A percentile compares a stretch with the other conserved stretches of the same genome.
Conservation (phyloP, 2,797 vertebrate genomes). For the Esox masquinongy region DNA sequence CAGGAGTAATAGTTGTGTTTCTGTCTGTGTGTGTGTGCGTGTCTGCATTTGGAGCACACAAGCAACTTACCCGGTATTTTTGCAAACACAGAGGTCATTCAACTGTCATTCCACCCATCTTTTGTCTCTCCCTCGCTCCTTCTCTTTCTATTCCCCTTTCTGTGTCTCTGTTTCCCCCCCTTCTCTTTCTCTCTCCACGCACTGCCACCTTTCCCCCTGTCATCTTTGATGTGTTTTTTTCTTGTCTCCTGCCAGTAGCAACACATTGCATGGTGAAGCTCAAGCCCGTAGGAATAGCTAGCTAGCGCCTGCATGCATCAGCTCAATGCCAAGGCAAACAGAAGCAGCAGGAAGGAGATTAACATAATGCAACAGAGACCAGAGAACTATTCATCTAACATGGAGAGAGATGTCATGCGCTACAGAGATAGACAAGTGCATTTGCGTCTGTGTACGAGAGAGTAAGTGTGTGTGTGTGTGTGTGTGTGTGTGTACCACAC, state of each 20-base stretch:
- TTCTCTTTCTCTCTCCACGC: neutral
- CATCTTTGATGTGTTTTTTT: neutral
- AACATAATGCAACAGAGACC: slow-evolving; percentile 55
- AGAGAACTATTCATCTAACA: slow-evolving; percentile 48
- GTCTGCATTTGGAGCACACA: neutral
- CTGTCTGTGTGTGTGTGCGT: neutral
- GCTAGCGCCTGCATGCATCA: slow-evolving; percentile 31
- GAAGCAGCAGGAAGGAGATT: slow-evolving; percentile 55
- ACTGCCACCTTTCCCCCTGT: neutral
- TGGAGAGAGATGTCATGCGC: slow-evolving; percentile 6
- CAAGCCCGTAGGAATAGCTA: slow-evolving; percentile 55
- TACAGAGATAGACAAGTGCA: slow-evolving; percentile 31
- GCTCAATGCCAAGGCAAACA: slow-evolving; percentile 48
- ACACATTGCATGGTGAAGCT: slow-evolving; percentile 48
- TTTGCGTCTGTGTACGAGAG: neutral
- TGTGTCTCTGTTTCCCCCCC: neutral
- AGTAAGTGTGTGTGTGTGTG: slow-evolving; percentile 9
- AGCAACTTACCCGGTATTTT: slow-evolving; percentile 23
- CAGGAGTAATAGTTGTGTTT: slow-evolving; percentile 26
- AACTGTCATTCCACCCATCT: slow-evolving; percentile 34
- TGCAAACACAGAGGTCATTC: slow-evolving; percentile 41
- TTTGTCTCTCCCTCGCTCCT: neutral
- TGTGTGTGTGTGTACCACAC: neutral
- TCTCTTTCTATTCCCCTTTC: neutral
- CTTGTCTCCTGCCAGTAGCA: slow-evolving; percentile 48